Base-by-base conservation (phyloP, 2,113 vertebrate genomes). In the Grantiella picta region DNA sequence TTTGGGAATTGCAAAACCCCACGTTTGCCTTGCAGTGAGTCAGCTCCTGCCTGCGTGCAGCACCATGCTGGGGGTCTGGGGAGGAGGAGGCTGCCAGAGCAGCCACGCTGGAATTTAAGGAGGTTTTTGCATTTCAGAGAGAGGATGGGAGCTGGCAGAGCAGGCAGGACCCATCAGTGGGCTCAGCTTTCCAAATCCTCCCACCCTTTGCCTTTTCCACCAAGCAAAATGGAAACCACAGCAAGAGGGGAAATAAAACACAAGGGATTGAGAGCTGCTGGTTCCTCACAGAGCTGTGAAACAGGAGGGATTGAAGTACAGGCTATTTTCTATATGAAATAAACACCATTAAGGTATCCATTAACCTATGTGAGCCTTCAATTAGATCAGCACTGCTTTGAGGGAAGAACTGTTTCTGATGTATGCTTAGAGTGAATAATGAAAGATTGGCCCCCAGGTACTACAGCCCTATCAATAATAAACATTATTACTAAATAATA, bases 401-500 rank as follows among this genome's bases (percentile, higher is more conserved):
- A 93, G 96, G 87, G 68, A 73, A 77, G 82, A 82, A 59, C n/a
- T 35, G 66, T 38, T 79, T 91, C 70, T 94, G 70, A 85, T 77
- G 68, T 80, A 5, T 21, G 59, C 85, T 85, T 24, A 6, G 15
- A 69, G 69, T 61, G 84, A 94, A 92, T 85, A 96, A 96, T 88
- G 92, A 91, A 69, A 87, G 86, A 86, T 65, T 79, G 86, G 91
- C 92, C 91, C 86, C 83, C 91, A 94, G 95, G 94, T 95, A 66
- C 50, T 50, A 21, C 75, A 89, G 82, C 54, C 60, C 47, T 82
- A 86, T 72, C 93, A 90, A 94, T 94, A 95, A 95, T 88, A 94
- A 95, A 94, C 94, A 96, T 96, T 93, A 97, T 95, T 93, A 86
- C 87, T 86, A 92, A 95, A 96, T 95, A 96, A 95, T 68, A 95